These are phyloP conservation scores for Cryptus viduatorius DNA, from an alignment of 2,888 invertebrate genomes.

Conservation along the genomic window DNA sequence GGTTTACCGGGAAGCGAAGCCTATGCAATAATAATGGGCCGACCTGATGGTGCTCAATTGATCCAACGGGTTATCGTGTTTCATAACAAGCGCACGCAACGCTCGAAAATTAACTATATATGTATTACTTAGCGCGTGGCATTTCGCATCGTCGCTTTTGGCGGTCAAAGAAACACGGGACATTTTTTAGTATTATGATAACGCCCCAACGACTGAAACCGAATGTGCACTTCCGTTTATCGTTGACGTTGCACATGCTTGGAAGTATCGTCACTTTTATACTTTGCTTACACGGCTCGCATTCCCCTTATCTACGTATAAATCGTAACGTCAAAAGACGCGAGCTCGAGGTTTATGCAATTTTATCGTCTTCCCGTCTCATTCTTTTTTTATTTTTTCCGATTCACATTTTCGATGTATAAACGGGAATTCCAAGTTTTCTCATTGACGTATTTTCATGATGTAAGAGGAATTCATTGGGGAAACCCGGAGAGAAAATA, in stretches of 20 bases:
- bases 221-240: constrained; percentile 7
- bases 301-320: not conserved
- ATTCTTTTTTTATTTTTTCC: no score
- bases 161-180: not conserved
- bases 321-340: not conserved
- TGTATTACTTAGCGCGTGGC: not conserved
- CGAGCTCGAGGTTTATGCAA: not conserved
- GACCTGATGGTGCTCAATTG: constrained; percentile 60
- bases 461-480: no score
- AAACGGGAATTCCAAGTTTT: no score
- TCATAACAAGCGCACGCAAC: constrained; percentile 62
- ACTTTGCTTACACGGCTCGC: not conserved
- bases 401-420: no score
- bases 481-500: not conserved
- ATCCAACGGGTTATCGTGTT: constrained; percentile 60
- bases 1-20: constrained; percentile 17
- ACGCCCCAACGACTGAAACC: not conserved
- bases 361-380: no score
- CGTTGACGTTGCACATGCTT: constrained; percentile 40
- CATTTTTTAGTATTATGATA: not conserved
- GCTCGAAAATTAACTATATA: constrained; percentile 44
- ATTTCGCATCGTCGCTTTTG: not conserved
- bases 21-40: constrained; percentile 31
- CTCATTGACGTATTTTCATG: no score
- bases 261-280: not conserved